phyloP scores from a whole-genome alignment of 2,797 vertebrate genomes.

The Ataeniobius toweri region DNA sequence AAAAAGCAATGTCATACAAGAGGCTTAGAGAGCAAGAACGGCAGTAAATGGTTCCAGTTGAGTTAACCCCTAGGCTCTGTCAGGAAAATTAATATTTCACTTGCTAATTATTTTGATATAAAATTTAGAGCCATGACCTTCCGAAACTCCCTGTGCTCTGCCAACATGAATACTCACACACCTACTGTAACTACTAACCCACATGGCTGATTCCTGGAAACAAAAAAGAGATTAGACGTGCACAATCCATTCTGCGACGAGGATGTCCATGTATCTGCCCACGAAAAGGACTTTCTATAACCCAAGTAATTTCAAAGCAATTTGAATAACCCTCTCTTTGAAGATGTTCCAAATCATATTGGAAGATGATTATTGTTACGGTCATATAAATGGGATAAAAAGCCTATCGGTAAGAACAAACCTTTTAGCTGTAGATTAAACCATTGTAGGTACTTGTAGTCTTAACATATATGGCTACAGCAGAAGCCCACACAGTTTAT shows the following conservation, averaged over 20 bases:
- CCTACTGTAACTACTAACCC: constrained; percentile 18
- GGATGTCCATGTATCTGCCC: constrained; percentile 33
- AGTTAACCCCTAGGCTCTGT: constrained; percentile 63
- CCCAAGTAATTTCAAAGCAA: constrained; percentile 25
- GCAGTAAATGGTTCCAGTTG: constrained; percentile 59
- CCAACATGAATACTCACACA: constrained; percentile 38
- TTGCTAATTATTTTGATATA: constrained; percentile 74
- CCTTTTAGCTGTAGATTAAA: constrained; percentile 25
- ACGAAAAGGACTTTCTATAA: constrained; percentile 31
- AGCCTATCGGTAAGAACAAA: constrained; percentile 24
- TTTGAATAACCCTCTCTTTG: constrained; percentile 48
- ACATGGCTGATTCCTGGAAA: constrained; percentile 42
- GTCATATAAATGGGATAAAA: constrained; percentile 41
- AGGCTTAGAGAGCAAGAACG: constrained; percentile 43
- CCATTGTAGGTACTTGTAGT: constrained; percentile 16
- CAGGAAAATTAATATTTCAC: constrained; percentile 66
- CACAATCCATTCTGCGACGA: constrained; percentile 30
- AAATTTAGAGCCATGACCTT: constrained; percentile 65
- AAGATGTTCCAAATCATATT: constrained; percentile 37
- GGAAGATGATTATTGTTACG: constrained; percentile 27
- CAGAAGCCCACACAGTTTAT: constrained; percentile 46
- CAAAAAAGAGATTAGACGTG: constrained; percentile 26
- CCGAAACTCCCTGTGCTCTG: constrained; percentile 29
- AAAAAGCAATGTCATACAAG: constrained; percentile 37
- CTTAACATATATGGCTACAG: constrained; percentile 31